Evolutionary conservation across 2,797 vertebrate genomes (phyloP).

Genomic region (Tarsius wallacei): DNA sequence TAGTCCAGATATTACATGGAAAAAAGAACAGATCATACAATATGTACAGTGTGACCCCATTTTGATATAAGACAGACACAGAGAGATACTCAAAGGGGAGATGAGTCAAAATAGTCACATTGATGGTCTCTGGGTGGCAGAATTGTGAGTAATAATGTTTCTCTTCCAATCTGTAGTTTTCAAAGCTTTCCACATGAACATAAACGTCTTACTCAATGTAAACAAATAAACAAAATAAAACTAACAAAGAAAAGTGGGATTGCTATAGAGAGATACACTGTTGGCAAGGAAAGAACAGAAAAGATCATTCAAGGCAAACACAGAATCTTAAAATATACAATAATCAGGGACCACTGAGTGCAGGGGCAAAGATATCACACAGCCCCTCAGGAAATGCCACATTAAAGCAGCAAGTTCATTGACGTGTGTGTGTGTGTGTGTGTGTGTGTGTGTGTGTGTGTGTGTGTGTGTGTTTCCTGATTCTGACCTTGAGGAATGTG

Average conservation of each 20-base stretch:
- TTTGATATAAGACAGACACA: neutral
- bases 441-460: neutral
- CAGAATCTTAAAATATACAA: conserved; percentile 43
- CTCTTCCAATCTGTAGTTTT: conserved; percentile 36
- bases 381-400: neutral
- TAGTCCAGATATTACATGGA: neutral
- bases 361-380: neutral
- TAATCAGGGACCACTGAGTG: neutral
- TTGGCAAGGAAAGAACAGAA: conserved; percentile 35
- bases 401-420: neutral
- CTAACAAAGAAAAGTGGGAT: conserved; percentile 44
- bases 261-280: neutral
- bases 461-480: neutral
- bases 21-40: neutral
- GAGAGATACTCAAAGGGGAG: neutral
- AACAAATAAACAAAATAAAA: conserved; percentile 68
- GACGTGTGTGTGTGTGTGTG: rapidly evolving
- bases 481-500: conserved; percentile 38
- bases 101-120: conserved; percentile 31
- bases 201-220: neutral
- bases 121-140: neutral
- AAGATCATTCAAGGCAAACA: conserved; percentile 61
- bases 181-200: conserved; percentile 29
- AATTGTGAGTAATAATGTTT: conserved; percentile 9
- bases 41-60: neutral